Evolutionary conservation across 2,113 vertebrate genomes (phyloP), one percentile per base, ranked within the genome.

Genomic region (Leptocoma aspasia): DNA sequence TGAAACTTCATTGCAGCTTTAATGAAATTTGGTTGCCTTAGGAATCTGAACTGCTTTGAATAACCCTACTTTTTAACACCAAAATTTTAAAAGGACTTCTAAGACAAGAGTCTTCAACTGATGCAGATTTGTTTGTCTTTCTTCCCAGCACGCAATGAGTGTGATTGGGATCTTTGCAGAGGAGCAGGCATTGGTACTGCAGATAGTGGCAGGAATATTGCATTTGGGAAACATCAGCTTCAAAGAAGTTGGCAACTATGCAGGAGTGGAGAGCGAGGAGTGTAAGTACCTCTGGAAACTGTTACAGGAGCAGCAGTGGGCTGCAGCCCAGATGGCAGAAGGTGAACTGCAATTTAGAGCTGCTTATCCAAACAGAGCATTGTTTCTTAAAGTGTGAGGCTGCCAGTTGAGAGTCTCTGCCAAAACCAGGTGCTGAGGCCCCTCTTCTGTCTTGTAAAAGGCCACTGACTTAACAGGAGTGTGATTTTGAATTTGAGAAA

Each of bases 151-250:
- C 7, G 99, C 99, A 41, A 99, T 99, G 99, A 98, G 98, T 15
- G 99, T 99, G 96, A 99, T 99, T 31, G 99, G 99, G 70, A 99
- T 99, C 96, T 98, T 98, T 9, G 95, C 98, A 0, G 98, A 98
- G 75, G 98, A 99, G 57, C 98, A 98, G 59, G 82, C 98, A 8
- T 93, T 99, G 98, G 99, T 99, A 52, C 98, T 99, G 66, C 99
- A 99, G 98, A 99, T 99, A 21, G 99, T 99, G 94, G 99, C 99
- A 1, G 99, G 99, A 59, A 97, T 99, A 72, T 98, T 99, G 54
- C 99, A 99, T 96, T 97, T 99, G 92, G 99, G 99, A 82, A 99
- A 99, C 95, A 99, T 99, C 97, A 99, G 92, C 91, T 99, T 99
- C 97, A 99, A 97, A 92, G 99, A 99, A 97, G 98, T 99, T 9